Evolutionary conservation across 2,113 vertebrate genomes (phyloP).

Genomic region (Xerus inauris): DNA sequence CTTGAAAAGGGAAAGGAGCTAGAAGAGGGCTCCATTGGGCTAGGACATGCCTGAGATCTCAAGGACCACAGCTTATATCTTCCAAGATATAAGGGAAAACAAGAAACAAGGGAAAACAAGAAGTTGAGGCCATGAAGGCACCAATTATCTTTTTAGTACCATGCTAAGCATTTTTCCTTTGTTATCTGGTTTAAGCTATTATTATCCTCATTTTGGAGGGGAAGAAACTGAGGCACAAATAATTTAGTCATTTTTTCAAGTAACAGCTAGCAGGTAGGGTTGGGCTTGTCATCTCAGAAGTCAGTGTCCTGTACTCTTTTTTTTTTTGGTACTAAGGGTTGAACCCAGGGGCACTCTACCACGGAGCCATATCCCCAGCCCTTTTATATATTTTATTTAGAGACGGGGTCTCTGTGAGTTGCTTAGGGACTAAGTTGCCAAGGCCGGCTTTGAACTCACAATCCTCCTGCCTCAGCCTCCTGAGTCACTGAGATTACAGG

Average conservation of each 20-base stretch:
- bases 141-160: background rate
- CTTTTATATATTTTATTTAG: no score
- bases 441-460: no score
- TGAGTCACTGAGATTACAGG: no score
- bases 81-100: background rate
- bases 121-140: background rate
- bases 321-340: no score
- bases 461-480: no score
- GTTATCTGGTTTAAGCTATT: conserved; percentile 15
- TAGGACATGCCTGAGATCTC: background rate
- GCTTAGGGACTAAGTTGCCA: no score
- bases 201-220: background rate
- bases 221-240: conserved; percentile 4
- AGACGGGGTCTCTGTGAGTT: no score
- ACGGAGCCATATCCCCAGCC: no score
- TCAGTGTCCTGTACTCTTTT: background rate
- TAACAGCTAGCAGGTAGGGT: background rate
- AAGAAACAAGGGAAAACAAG: background rate
- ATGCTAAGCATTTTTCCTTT: conserved; percentile 30
- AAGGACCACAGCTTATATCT: background rate
- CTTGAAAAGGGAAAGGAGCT: background rate
- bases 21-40: background rate
- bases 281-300: conserved; percentile 9
- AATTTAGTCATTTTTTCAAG: conserved; percentile 37
- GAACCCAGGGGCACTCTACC: no score